Evolutionary conservation across 2,888 invertebrate genomes (phyloP), one percentile per base, ranked within the genome.

Genomic region (Aphodius granarius): DNA sequence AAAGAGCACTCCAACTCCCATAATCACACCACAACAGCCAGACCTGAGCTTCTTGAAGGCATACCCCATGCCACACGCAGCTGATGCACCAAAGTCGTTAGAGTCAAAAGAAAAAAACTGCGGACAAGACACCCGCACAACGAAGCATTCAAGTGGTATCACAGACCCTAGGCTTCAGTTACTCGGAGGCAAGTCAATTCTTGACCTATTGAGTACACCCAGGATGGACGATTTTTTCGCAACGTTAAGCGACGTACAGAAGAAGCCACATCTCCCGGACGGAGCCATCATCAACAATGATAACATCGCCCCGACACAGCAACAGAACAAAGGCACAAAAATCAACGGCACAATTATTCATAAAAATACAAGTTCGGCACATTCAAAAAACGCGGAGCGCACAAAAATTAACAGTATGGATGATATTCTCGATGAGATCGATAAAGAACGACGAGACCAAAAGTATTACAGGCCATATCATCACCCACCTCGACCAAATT

Each of bases 371-470:
- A n/a, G 13, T 43, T 43, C 43, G 43, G 43, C 43, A 43, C 43
- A 43, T 43, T 43, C 65, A 65, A 65, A 65, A 65, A 65, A 65
- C 65, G 16, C 65, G 65, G 65, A 65, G 65, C 65, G 65, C 16
- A 6, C 19, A n/a, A 68, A 68, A 19, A 18, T 20, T 68, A 68
- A 68, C 68, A 20, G 18, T 68, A 20, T 19, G 13, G 20, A n/a
- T 20, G n/a, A 20, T 13, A 21, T 20, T 68, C 18, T 20, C 22
- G 68, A 19, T n/a, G n/a, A 21, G 19, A 17, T 19, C 20, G 19
- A 17, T 3, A 66, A 2, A 66, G 17, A 43, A 43, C 13, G 9
- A 43, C 43, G 9, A 43, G 1, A 43, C 9, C 2, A 43, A 43
- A 43, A 43, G 43, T 9, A 43, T 43, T 43, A 43, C 13, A 43